A percentile compares a stretch with the other conserved stretches of the same genome.
phyloP scores from a whole-genome alignment of 2,888 invertebrate species.

The Nomada lathburiana region DNA sequence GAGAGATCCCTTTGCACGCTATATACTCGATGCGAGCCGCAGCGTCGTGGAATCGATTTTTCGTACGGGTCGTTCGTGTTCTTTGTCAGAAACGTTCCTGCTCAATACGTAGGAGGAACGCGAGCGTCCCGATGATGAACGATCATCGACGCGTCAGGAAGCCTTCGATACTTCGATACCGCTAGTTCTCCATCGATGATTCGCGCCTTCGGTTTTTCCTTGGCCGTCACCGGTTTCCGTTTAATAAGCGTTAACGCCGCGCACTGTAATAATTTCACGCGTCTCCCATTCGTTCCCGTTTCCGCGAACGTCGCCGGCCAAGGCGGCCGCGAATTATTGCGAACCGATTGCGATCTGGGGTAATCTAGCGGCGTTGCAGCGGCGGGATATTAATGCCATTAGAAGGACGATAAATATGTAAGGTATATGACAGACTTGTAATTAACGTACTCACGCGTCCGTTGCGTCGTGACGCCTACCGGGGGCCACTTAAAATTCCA shows the following conservation, averaged over 20 bases:
- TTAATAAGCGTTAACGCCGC: constrained; percentile 29
- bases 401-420: constrained; percentile 23
- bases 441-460: constrained; percentile 31
- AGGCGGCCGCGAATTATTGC: constrained; percentile 11
- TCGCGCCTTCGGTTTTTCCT: neutral
- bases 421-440: neutral
- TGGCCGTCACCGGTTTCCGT: constrained; percentile 3
- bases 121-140: constrained; percentile 6
- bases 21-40: constrained; percentile 1
- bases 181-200: neutral
- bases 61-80: constrained; percentile 37
- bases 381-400: constrained; percentile 13
- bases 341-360: constrained; percentile 11
- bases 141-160: constrained; percentile 14
- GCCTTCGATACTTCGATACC: constrained; percentile 17
- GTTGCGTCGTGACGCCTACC: constrained; percentile 15
- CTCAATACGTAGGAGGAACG: neutral
- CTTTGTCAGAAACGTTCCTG: constrained; percentile 19
- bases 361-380: constrained; percentile 16
- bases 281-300: constrained; percentile 12
- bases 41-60: constrained; percentile 28
- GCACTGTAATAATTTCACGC: neutral
- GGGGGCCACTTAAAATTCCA: constrained; percentile 23
- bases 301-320: constrained; percentile 11
- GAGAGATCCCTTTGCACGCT: constrained; percentile 10